A percentile compares a stretch with the other conserved stretches of the same genome.
phyloP scores from a whole-genome alignment of 2,797 vertebrate genomes.

The Enoplosus armatus region DNA sequence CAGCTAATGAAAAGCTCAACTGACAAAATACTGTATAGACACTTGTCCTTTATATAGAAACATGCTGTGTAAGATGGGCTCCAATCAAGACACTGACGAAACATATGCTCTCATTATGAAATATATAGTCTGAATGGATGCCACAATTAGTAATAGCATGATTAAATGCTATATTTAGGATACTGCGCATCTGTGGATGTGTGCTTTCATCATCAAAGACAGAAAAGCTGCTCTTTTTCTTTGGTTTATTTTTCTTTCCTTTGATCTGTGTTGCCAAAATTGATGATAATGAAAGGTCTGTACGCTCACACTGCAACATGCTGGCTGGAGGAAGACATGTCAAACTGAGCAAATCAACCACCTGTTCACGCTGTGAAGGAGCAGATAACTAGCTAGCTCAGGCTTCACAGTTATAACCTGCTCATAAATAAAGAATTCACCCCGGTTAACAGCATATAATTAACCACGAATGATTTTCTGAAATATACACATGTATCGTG shows the following conservation, averaged over 20 bases:
- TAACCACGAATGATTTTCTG: not conserved
- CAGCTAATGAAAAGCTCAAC: slow-evolving; percentile 23
- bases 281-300: slow-evolving; percentile 72
- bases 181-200: slow-evolving; percentile 48
- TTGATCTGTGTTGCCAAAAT: slow-evolving; percentile 76
- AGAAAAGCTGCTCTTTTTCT: slow-evolving; percentile 55
- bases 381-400: slow-evolving; percentile 53
- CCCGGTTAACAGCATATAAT: not conserved
- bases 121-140: slow-evolving; percentile 50
- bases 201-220: slow-evolving; percentile 70
- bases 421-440: slow-evolving; percentile 26
- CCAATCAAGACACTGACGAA: slow-evolving; percentile 37
- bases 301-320: slow-evolving; percentile 46
- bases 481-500: not conserved
- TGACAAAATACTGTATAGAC: slow-evolving; percentile 7
- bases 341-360: slow-evolving; percentile 69
- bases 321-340: slow-evolving; percentile 64
- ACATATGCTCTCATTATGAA: slow-evolving; percentile 48
- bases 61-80: slow-evolving; percentile 42
- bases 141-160: slow-evolving; percentile 62
- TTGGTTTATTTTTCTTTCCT: slow-evolving; percentile 63
- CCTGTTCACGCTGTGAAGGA: slow-evolving; percentile 49
- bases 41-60: slow-evolving; percentile 36
- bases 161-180: slow-evolving; percentile 69
- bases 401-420: slow-evolving; percentile 10